Evolutionary conservation across 2,888 invertebrate genomes (phyloP), one percentile per base, ranked within the genome.

Genomic region (Himalopsyche anomala): DNA sequence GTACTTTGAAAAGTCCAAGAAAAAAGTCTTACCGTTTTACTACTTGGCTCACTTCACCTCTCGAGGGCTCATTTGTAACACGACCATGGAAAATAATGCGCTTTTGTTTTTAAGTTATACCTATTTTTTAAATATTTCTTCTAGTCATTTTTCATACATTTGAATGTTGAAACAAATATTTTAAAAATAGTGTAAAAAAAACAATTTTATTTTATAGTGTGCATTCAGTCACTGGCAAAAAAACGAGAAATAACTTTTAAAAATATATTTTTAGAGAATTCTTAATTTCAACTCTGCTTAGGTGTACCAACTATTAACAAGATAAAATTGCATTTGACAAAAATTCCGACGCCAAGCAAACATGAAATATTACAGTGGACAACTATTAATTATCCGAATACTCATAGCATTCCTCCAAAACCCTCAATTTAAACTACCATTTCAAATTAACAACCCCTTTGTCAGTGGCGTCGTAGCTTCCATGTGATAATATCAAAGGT

Each of bases 311-410:
- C 74, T 38, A 74, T 38, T 38, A 36, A 74, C 38, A 74, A 38
- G 74, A 74, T 15, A 74, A 74, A 74, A 74, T 4, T 74, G 69
- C 74, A 74, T 74, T 74, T 74, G 74, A 74, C 74, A 74, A 74
- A 74, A 74, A 74, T 74, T 74, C 74, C 74, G 74, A 74, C 74
- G 74, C 74, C 74, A 74, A 36, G 74, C 74, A 74, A 74, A 74
- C 74, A 74, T 74, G 74, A 74, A 74, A 74, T 74, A 74, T 74
- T 74, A 38, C 38, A 74, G 28, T 74, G 74, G 74, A 74, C 74
- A 74, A 74, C 74, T 74, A 74, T 74, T 74, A 74, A 74, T 74
- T 74, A 74, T 36, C 36, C 74, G n/a, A 74, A 74, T 74, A 74
- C 74, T 36, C 38, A 74, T 36, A 36, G 36, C 19, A 74, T 74